Base-by-base conservation (phyloP, 2,888 invertebrate species). In the Elysia crispata region DNA sequence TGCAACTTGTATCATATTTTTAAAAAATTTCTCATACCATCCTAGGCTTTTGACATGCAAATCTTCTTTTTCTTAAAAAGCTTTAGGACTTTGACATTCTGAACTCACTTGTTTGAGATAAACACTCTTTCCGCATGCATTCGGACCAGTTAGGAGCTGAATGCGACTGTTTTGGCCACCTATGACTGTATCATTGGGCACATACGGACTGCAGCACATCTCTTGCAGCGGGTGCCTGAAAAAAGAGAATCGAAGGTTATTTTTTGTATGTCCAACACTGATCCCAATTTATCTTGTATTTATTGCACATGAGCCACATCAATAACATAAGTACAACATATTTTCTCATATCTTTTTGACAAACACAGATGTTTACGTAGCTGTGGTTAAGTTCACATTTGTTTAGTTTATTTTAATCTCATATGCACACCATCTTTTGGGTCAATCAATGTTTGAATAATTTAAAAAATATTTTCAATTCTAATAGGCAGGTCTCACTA, bases 41-140 rank as follows among this genome's bases (percentile, higher is more conserved):
- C n/a, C n/a, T n/a, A n/a, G n/a, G n/a, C n/a, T n/a, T n/a, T n/a
- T n/a, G n/a, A n/a, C n/a, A n/a, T n/a, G n/a, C n/a, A n/a, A n/a
- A n/a, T n/a, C n/a, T 28, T 25, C n/a, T 20, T n/a, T 57, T 57
- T n/a, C 18, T 18, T 23, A 0, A 28, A 62, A 28, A 28, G 28
- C 23, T 15, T 62, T 3, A 18, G 23, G 23, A 20, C 15, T 11
- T 13, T 11, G 20, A 41, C 11, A 6, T 41, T 11, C 31, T 28
- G 6, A 1, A 70, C n/a, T 67, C 80, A 94, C 94, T 93, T 97
- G 97, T 92, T 97, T 97, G 89, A 98, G 93, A 91, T 96, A 98
- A 41, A 97, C 95, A 82, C 96, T 97, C 92, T 98, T 98, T 1
- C 98, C 98, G 88, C 96, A 96, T 0, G 96, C 95, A 92, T 98